These are phyloP conservation scores for Scytalopus superciliaris DNA, from an alignment of 2,113 vertebrate species.

Conservation along the genomic window DNA sequence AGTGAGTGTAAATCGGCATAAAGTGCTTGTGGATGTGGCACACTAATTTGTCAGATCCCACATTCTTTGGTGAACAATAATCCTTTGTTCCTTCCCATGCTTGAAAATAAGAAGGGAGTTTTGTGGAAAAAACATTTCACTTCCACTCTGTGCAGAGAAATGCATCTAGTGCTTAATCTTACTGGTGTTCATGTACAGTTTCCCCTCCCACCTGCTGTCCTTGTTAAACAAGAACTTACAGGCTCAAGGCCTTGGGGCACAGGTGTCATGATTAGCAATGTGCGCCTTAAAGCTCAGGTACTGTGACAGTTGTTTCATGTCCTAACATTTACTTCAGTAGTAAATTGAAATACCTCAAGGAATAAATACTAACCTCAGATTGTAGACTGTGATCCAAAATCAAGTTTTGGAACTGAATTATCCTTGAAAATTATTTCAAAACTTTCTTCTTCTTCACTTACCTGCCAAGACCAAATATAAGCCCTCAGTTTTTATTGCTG, in stretches of 20 bases:
- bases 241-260: neutral
- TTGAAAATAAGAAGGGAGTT: neutral
- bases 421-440: neutral
- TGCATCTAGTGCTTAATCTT: neutral
- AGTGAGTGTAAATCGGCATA: neutral
- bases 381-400: neutral
- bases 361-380: neutral
- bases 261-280: neutral
- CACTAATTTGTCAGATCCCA: neutral
- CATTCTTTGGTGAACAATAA: neutral
- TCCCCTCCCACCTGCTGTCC: neutral
- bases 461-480: neutral
- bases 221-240: neutral
- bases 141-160: neutral
- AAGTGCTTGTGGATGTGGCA: neutral
- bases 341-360: neutral
- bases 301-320: neutral
- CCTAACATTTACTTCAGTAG: neutral
- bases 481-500: neutral
- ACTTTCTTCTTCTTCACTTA: neutral
- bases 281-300: neutral
- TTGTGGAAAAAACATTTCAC: neutral
- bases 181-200: neutral
- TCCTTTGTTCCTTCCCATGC: neutral
- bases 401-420: constrained; percentile 6